Evolutionary conservation across 2,113 vertebrate genomes (phyloP).

Genomic region (Tauraco erythrolophus): DNA sequence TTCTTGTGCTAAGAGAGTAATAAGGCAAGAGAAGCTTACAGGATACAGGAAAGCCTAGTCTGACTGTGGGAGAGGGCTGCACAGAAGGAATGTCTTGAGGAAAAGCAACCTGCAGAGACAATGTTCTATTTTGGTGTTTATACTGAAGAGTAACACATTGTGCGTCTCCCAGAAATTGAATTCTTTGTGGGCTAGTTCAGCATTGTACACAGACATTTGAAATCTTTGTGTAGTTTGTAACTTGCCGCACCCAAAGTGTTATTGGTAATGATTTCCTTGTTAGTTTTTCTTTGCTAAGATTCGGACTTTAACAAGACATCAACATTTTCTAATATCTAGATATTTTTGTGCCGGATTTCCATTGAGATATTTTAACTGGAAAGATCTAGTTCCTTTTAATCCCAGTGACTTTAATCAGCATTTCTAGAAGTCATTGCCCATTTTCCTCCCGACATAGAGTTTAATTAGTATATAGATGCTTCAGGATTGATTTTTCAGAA

Average conservation of each 20-base stretch:
- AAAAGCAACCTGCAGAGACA: not conserved
- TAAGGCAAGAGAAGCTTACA: not conserved
- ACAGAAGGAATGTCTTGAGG: not conserved
- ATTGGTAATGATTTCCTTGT: not conserved
- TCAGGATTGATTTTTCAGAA: not conserved
- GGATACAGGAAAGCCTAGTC: not conserved
- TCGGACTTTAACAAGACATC: not conserved
- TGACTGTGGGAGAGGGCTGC: not conserved
- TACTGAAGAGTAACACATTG: not conserved
- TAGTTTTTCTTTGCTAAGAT: not conserved
- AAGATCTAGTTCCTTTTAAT: not conserved
- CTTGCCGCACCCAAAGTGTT: not conserved
- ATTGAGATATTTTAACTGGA: not conserved
- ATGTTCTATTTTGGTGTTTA: not conserved
- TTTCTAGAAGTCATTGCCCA: not conserved
- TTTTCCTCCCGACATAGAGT: not conserved
- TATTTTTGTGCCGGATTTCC: not conserved
- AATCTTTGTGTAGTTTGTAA: not conserved
- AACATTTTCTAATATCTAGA: not conserved
- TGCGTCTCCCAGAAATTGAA: not conserved
- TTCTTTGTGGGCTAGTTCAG: not conserved
- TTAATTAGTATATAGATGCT: not conserved
- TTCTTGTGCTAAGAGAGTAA: not conserved
- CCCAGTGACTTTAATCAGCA: not conserved
- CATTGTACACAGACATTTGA: not conserved